phyloP scores from a whole-genome alignment of 2,113 vertebrate genomes.

The Protobothrops flavoviridis region DNA sequence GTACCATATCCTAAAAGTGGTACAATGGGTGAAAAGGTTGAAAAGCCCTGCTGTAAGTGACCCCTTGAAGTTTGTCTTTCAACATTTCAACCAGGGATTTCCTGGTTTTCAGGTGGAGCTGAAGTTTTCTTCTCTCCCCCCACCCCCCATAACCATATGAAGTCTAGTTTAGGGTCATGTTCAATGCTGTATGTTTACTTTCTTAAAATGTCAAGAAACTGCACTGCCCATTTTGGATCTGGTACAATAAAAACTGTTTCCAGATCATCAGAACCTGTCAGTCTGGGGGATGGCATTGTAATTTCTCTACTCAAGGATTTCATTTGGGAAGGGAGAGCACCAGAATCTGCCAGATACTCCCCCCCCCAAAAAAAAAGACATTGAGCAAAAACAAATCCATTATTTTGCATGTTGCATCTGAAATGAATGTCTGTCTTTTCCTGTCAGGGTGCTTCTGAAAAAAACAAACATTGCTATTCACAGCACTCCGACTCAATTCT shows the following conservation, averaged over 20 bases:
- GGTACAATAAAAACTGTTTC: neutral
- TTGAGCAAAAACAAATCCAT: neutral
- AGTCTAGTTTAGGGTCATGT: neutral
- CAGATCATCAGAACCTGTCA: neutral
- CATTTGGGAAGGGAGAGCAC: neutral
- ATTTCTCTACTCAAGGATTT: neutral
- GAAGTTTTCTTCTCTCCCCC: neutral
- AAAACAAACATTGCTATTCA: neutral
- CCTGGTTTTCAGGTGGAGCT: neutral
- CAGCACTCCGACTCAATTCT: neutral
- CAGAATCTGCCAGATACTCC: neutral
- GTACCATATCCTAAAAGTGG: no score
- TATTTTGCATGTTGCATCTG: neutral
- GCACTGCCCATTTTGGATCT: neutral
- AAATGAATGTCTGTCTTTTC: neutral
- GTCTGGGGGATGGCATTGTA: neutral
- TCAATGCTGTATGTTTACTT: neutral
- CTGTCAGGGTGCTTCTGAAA: neutral
- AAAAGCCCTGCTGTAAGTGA: neutral
- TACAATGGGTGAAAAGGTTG: no score
- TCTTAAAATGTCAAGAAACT: neutral
- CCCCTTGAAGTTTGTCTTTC: neutral
- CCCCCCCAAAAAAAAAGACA: neutral
- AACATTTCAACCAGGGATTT: neutral
- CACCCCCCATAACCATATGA: neutral